Base-by-base conservation (phyloP, 2,113 vertebrate genomes). In the Anarrhichthys ocellatus region DNA sequence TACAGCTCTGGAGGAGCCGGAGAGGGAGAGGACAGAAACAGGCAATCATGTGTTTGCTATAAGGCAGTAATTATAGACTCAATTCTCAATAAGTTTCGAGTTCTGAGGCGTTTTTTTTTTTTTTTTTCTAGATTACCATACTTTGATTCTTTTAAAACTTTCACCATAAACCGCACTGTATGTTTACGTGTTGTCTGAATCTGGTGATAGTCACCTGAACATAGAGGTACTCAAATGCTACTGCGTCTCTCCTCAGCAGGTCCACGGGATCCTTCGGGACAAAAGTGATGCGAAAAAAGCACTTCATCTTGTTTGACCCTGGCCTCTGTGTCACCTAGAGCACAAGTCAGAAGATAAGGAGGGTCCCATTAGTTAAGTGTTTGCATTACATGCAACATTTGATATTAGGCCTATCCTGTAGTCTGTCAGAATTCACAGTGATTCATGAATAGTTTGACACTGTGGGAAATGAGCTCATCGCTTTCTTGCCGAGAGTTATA, bases 231-330 rank as follows among this genome's bases (percentile, higher is more conserved):
- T 99, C 98, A 81, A 99, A 99, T 73, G 98, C 97, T 81, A 98
- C 96, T 1, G 97, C 97, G 86, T 99, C 98, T 95, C 97, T 96
- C 87, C 97, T 95, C 67, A 99, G 95, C 83, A 99, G 95, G 86
- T 99, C 98, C 90, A 99, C 96, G 0, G 98, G 98, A 92, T 99
- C 98, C 94, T 99, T 99, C 90, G 98, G 98, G 82, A 99, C 98
- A 87, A 99, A 99, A 89, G 97, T 99, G 85, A 99, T 97, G 84
- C 98, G 96, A 92, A 99, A 99, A 90, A 97, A 97, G 95, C 98
- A 99, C 87, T 97, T 98, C 98, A 99, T 99, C 93, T 97, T 99
- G 92, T 99, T 96, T 4, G 97, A 96, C 72, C 96, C 96, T 86
- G 98, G 98, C 90, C 97, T 96, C 94, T 99, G 97, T n/a, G 98